These are phyloP conservation scores for Antennarius maculatus DNA, from an alignment of 2,797 vertebrate genomes.

Conservation along the genomic window DNA sequence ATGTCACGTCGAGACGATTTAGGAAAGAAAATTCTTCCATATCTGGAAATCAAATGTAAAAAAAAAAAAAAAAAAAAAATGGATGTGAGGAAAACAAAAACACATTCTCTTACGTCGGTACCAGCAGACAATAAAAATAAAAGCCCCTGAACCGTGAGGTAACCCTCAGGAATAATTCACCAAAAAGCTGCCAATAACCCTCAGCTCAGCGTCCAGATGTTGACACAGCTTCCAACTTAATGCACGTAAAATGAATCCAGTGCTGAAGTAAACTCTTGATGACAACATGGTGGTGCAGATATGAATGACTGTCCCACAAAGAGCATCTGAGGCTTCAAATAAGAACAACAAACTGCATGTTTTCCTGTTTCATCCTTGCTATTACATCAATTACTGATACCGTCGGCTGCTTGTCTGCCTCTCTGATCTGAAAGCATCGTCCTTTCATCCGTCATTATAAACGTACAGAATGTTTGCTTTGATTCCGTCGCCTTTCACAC, in stretches of 20 bases:
- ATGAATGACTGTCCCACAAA: background rate
- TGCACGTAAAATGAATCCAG: too few relatives aligned
- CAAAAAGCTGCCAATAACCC: background rate
- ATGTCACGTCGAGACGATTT: background rate
- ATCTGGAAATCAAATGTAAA: background rate
- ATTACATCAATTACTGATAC: too few relatives aligned
- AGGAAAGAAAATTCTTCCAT: background rate
- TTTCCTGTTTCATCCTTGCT: background rate
- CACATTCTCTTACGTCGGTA: background rate
- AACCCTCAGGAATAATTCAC: constrained; percentile 9
- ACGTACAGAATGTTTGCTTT: constrained; percentile 41
- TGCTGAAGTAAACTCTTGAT: too few relatives aligned
- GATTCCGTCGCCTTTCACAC: constrained; percentile 26
- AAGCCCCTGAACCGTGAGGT: background rate
- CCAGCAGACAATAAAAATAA: background rate
- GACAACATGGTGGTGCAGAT: too few relatives aligned
- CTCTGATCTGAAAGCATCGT: constrained; percentile 55
- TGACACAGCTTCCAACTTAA: constrained; percentile 20
- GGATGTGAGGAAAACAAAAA: background rate
- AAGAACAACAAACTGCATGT: background rate
- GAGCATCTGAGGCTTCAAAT: background rate
- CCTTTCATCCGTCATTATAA: constrained; percentile 50
- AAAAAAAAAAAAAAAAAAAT: background rate
- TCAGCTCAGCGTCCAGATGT: constrained; percentile 25
- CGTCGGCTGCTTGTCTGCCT: constrained; percentile 1